These are phyloP conservation scores for Anoplolepis gracilipes DNA, from an alignment of 1,140 invertebrate genomes.

Conservation along the genomic window DNA sequence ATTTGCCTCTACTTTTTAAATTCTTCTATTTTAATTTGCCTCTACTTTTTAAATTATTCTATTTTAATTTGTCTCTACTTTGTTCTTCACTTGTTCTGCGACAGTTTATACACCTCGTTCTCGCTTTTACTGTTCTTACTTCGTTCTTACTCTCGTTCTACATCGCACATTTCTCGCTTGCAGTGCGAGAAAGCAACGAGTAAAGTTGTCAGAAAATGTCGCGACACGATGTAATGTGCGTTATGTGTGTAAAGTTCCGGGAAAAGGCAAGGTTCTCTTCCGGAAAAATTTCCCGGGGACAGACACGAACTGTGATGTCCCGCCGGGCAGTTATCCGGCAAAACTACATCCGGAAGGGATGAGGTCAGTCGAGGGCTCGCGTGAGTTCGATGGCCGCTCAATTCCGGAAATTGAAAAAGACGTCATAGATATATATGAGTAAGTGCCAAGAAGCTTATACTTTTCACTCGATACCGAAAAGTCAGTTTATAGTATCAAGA, in stretches of 20 bases:
- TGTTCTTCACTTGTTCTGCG: background rate
- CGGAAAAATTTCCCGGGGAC: background rate
- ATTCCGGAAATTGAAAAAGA: slow-evolving; percentile 55
- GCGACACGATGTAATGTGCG: background rate
- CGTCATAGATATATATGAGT: background rate
- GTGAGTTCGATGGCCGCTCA: slow-evolving; percentile 40
- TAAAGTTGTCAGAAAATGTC: background rate
- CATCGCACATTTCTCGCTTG: background rate
- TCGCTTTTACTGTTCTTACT: background rate
- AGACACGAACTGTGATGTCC: background rate
- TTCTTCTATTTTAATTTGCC: background rate
- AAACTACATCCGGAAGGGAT: slow-evolving; percentile 23
- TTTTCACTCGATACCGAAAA: background rate
- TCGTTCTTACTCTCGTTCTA: background rate
- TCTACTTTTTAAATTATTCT: background rate
- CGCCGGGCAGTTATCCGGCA: slow-evolving; percentile 6
- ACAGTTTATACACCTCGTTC: background rate
- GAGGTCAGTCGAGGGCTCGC: slow-evolving; percentile 24
- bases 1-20: too few relatives aligned
- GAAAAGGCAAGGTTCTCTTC: background rate
- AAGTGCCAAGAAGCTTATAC: background rate
- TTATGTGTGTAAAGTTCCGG: background rate
- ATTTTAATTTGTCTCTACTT: background rate
- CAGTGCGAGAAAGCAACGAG: background rate
- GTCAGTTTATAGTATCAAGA: background rate